Percentiles rank a stretch among this genome's conserved stretches.
Evolutionary conservation across 1,140 invertebrate species (phyloP).

Genomic region (Leucophenga varia): DNA sequence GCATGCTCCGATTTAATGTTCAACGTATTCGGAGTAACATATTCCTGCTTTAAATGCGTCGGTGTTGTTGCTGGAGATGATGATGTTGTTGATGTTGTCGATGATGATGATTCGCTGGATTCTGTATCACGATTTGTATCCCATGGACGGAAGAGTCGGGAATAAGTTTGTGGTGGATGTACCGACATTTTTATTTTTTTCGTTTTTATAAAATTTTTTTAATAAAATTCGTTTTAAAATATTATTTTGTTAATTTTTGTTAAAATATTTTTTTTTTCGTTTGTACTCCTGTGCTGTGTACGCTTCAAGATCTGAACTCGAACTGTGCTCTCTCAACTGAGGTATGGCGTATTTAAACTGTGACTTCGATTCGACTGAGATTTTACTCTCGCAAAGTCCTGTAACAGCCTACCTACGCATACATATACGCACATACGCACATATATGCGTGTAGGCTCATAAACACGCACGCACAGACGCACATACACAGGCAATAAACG

Average conservation of each 20-base stretch:
- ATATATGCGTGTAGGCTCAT: neutral
- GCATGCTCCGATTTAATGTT: constrained; percentile 30
- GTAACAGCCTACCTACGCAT: constrained; percentile 34
- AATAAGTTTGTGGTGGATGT: constrained; percentile 54
- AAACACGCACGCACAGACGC: constrained; percentile 5
- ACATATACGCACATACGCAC: constrained; percentile 12
- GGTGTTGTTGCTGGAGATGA: constrained; percentile 8
- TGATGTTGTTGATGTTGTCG: constrained; percentile 5
- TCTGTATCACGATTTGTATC: constrained; percentile 39
- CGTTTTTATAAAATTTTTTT: neutral
- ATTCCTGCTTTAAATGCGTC: neutral
- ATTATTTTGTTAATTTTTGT: constrained; percentile 10
- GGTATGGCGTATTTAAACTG: constrained; percentile 40
- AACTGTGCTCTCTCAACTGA: constrained; percentile 43
- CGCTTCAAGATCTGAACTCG: constrained; percentile 48
- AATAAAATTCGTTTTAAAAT: neutral
- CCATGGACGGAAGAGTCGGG: constrained; percentile 55
- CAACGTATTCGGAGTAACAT: neutral
- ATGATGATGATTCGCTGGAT: constrained; percentile 6
- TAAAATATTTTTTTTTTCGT: no score
- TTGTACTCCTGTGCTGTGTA: constrained; percentile 20
- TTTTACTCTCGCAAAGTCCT: constrained; percentile 19
- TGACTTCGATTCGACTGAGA: constrained; percentile 23
- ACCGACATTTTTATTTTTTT: constrained; percentile 38
- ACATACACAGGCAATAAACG: neutral